Conservation (phyloP, 2,888 invertebrate species). For the Exocentrus adspersus region DNA sequence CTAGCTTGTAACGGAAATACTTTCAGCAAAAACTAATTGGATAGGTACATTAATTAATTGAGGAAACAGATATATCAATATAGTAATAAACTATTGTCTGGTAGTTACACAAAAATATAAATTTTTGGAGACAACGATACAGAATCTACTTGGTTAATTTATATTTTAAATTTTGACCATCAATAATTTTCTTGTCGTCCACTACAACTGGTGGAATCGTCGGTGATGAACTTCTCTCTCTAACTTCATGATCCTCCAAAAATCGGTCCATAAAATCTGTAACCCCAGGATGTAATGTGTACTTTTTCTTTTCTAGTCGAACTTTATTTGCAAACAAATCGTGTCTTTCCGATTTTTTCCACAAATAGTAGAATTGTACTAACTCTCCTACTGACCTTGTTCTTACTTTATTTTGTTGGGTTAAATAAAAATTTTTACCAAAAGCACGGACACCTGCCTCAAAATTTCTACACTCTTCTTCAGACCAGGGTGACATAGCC, state of each 20-base stretch:
- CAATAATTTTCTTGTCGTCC: constrained; percentile 33
- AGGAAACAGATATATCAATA: no score
- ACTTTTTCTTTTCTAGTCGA: constrained; percentile 91
- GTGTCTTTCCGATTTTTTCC: constrained; percentile 99
- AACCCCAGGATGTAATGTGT: constrained; percentile 89
- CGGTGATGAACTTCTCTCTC: constrained; percentile 77
- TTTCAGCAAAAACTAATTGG: no score
- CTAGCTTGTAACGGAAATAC: no score
- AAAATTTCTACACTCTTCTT: constrained; percentile 96
- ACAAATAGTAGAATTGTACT: constrained; percentile 95
- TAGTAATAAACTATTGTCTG: no score
- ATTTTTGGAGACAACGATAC: no score
- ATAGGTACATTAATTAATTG: no score
- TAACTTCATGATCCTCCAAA: constrained; percentile 83
- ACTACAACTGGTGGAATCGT: constrained; percentile 59
- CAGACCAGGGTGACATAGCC: constrained; percentile 81
- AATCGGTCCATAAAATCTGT: constrained; percentile 96
- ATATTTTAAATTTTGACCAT: constrained; percentile 28
- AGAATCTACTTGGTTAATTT: constrained; percentile 16
- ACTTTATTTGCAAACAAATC: constrained; percentile 92
- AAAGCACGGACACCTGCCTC: constrained; percentile 88
- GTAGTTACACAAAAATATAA: no score
- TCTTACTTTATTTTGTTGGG: constrained; percentile 91
- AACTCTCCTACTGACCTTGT: constrained; percentile 96
- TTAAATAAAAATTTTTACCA: constrained; percentile 96